Percentiles rank a stretch among this genome's conserved stretches.
phyloP scores from a whole-genome alignment of 1,140 invertebrate species.

The Akabosia matsudoensis region DNA sequence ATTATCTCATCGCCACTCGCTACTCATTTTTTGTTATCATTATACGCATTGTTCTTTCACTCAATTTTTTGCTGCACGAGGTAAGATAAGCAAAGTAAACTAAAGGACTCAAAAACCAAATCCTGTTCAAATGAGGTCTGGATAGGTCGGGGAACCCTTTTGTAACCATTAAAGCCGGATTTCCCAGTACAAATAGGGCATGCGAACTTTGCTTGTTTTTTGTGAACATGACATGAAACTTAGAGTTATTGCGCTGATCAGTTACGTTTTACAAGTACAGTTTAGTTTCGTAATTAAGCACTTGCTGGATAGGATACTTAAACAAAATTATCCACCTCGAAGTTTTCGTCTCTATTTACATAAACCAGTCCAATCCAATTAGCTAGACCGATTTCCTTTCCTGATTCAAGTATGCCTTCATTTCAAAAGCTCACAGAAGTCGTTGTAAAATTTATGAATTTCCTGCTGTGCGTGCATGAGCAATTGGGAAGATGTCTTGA shows the following conservation, averaged over 20 bases:
- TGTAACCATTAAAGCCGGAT: not conserved
- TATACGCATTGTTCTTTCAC: not conserved
- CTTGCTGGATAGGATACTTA: no score
- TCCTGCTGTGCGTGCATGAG: no score
- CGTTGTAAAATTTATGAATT: no score
- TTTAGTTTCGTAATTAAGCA: not conserved
- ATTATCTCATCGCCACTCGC: not conserved
- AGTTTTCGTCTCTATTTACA: no score
- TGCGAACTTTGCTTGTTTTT: constrained; percentile 5
- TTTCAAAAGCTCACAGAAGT: no score
- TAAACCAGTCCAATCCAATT: no score
- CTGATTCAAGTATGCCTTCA: no score
- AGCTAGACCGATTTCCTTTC: no score
- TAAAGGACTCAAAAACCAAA: not conserved
- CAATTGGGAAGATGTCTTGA: no score
- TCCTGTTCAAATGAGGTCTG: constrained; percentile 17
- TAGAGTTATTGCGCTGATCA: no score
- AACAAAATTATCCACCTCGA: no score
- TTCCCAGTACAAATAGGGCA: constrained; percentile 8
- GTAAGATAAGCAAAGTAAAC: not conserved
- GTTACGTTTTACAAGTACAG: not conserved
- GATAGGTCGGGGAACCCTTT: constrained; percentile 2
- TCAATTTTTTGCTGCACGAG: not conserved
- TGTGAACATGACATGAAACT: not conserved
- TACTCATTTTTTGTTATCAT: not conserved